Evolutionary conservation across 1,140 invertebrate species (phyloP).

Genomic region (Schlechtendalia chinensis): DNA sequence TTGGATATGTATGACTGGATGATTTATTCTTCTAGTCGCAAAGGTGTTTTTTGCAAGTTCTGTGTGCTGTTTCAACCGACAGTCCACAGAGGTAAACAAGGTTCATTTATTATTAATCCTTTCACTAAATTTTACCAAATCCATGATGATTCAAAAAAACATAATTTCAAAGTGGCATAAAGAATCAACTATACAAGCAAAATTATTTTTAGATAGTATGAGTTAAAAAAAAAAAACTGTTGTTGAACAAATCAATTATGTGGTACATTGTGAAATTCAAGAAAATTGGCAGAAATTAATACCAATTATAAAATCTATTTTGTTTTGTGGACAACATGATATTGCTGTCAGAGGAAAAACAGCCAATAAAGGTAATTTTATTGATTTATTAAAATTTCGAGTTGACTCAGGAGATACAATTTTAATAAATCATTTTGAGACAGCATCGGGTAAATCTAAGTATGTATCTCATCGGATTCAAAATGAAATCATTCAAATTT

Average conservation of each 20-base stretch:
- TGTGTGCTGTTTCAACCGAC: not conserved
- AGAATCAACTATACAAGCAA: not conserved
- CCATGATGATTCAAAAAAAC: not conserved
- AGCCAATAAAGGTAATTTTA: not conserved
- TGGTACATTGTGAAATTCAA: not conserved
- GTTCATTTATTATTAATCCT: not conserved
- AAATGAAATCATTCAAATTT: not conserved
- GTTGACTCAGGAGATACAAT: not conserved
- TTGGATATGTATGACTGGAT: not conserved
- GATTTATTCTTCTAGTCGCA: not conserved
- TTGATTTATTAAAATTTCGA: not conserved
- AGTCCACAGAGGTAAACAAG: not conserved
- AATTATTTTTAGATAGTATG: not conserved
- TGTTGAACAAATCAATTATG: not conserved
- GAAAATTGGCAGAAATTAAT: not conserved
- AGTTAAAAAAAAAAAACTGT: not conserved
- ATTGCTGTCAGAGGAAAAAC: not conserved
- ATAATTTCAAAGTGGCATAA: not conserved
- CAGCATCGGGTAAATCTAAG: not conserved
- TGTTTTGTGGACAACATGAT: not conserved
- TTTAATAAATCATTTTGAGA: not conserved
- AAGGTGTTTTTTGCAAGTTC: not conserved
- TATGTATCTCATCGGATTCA: not conserved
- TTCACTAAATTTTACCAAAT: too few relatives aligned
- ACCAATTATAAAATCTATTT: not conserved